Base-by-base conservation (phyloP, 1,140 invertebrate genomes). In the Pseudomyrmex pallidus region DNA sequence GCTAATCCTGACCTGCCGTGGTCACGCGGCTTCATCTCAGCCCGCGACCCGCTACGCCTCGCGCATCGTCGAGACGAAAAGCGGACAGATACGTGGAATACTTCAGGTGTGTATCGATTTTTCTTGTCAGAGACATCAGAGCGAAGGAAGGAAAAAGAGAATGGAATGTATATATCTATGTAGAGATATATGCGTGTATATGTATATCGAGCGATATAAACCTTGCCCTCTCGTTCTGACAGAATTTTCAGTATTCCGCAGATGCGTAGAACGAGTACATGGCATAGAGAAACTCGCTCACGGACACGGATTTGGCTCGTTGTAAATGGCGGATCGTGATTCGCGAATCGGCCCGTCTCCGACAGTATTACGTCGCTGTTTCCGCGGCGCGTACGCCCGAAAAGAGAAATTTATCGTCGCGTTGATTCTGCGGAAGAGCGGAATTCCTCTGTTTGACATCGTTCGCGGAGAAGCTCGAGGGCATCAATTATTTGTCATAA, bases 51-150 rank as follows among this genome's bases (percentile, higher is more conserved):
- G 94, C 25, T 95, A 95, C 90, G 95, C 95, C 61, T 95, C 95
- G 68, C 92, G 95, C 76, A 95, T 95, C 59, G 95, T 96, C 67
- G 94, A 95, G 70, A 96, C 95, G 35, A 95, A 95, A 85, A 95
- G 95, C 85, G 96, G 96, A 66, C 94, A 95, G 66, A 95, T 96
- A 54, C 93, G 95, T 74, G 96, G 96, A 61, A 94, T 95, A 85
- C 85, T 94, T 57, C 94, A 94, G 92, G 94, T 94, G 87, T 52
- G 52, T 74, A 68, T 78, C 86, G 67, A 87, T 86, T 74, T 61
- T 67, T 57, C 63, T 72, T 59, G 52, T 46, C 44, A 35, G 52
- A 35, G 52, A 7, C 7, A 35, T 9, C 22, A 25, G 10, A 50
- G 17, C 10, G 13, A 8, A 4, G 8, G 7, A 5, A 22, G 9